Evolutionary conservation across 2,113 vertebrate genomes (phyloP), one percentile per base, ranked within the genome.

Genomic region (Pelmatolapia mariae): DNA sequence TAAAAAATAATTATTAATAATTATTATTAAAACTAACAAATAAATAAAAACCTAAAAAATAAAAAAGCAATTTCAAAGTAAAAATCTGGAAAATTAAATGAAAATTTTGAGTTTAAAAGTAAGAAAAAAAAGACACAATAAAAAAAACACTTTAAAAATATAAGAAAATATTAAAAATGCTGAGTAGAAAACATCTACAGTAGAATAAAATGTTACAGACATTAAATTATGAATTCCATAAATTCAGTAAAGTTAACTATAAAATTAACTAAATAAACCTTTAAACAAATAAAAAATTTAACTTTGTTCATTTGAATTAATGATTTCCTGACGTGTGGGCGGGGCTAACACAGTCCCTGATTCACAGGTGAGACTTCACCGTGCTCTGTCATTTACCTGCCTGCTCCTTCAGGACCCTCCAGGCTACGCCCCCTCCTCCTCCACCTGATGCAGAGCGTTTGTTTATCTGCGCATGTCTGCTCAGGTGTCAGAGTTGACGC

Each of bases 401-500:
- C 1, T 24, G 29, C 15, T 54, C 45, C 2, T 40, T 68, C 36
- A 24, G 63, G 63, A 22, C 33, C 63, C 12, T 4, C 31, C 29
- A 1, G 31, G 6, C 33, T 0, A 2, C 16, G 11, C 61, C 63
- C 19, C 15, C 24, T 36, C 22, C 19, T 16, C 40, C 18, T 12
- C 13, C 45, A 47, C 61, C 31, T 12, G 61, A 66, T 36, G 31
- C 61, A n/a, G 53, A 16, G 40, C 86, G 33, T 80, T 89, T 91
- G 87, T 29, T 24, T 15, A 38, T 11, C 33, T 90, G 89, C 89
- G 68, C 89, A 63, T 87, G 94, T 85, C 38, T 10, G 85, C 7
- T 12, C 50, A 87, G 89, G 96, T 95, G 96, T 89, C 29, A 43
- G 4, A 8, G 4, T 56, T 92, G 8, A 90, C 96, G 83, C 96